A percentile compares a stretch with the other conserved stretches of the same genome.
These are phyloP conservation scores for Smittia aterrima DNA, from an alignment of 2,888 invertebrate genomes.

Conservation along the genomic window DNA sequence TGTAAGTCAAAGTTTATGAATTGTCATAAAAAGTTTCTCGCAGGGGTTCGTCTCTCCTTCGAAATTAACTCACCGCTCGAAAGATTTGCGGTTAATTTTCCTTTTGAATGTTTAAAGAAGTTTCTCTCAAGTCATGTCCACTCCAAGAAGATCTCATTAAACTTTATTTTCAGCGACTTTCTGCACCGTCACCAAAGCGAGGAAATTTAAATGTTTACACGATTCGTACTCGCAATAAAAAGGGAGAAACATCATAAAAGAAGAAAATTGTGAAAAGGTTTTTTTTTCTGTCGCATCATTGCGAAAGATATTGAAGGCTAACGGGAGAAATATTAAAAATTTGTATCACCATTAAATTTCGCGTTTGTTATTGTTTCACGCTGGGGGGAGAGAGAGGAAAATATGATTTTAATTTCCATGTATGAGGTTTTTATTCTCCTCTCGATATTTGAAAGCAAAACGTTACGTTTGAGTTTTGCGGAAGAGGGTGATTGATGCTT, in stretches of 20 bases:
- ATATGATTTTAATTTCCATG: conserved; percentile 5
- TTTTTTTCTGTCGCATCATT: neutral
- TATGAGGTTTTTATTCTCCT: neutral
- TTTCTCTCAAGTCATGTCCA: conserved; percentile 30
- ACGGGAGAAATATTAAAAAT: conserved; percentile 2
- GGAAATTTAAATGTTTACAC: conserved; percentile 20
- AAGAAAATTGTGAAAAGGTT: neutral
- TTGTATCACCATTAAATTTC: conserved; percentile 4
- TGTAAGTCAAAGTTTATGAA: neutral
- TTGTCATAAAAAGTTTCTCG: neutral
- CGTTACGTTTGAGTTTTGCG: too few relatives aligned
- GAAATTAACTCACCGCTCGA: neutral
- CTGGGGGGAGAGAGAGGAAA: neutral
- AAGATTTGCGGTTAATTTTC: conserved; percentile 3
- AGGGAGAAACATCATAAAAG: neutral
- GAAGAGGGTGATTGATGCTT: too few relatives aligned
- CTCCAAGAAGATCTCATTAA: conserved; percentile 1
- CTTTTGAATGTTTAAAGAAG: neutral
- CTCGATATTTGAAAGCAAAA: too few relatives aligned
- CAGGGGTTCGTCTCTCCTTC: neutral
- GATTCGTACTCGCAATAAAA: conserved; percentile 36
- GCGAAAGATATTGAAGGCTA: neutral
- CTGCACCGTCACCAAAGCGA: conserved; percentile 21
- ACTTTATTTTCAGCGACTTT: neutral
- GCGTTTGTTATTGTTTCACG: neutral